Evolutionary conservation across 2,113 vertebrate species (phyloP), one percentile per base, ranked within the genome.

Genomic region (Cavia porcellus): DNA sequence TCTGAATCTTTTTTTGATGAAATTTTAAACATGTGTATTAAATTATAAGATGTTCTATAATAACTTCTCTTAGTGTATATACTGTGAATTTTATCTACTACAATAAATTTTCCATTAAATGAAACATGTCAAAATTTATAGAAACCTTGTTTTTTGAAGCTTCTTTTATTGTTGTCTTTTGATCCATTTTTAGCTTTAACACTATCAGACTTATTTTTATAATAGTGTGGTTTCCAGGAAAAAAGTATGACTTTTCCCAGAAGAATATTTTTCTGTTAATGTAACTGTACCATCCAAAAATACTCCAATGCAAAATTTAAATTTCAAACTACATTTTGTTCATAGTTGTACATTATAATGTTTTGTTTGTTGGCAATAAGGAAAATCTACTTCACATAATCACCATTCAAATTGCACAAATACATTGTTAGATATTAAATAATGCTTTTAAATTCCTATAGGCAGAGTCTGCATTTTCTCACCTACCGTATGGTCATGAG

Each of bases 141-240:
- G 30, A 83, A 90, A 83, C 17, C 12, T 19, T 68, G 5, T 77
- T 87, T 20, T 77, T 84, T 62, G 11, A 83, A 61, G 2, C 1
- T 68, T 82, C 35, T 82, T 90, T 77, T 12, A 92, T 66, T 77
- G 19, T 83, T 61, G 7, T 61, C 45, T 0, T 93, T 20, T 79
- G 66, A 87, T 68, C 80, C 32, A 66, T 9, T 6, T 35, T 82
- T 22, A 17, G 57, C 19, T 82, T 70, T 96, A 55, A 86, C 12
- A 64, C 59, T 50, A 82, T 30, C 47, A 91, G 66, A 38, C 32
- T 77, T 82, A 94, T n/a, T 92, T 83, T 92, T 92, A 82, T 42
- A 88, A 5, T 12, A 70, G 52, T 70, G 35, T 25, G 77, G 81
- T 77, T n/a, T 77, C 77, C 20, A 35, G 32, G n/a, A 83, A 70